A percentile compares a stretch with the other conserved stretches of the same genome.
phyloP scores from a whole-genome alignment of 2,797 vertebrate species.

The Liparis tanakae region DNA sequence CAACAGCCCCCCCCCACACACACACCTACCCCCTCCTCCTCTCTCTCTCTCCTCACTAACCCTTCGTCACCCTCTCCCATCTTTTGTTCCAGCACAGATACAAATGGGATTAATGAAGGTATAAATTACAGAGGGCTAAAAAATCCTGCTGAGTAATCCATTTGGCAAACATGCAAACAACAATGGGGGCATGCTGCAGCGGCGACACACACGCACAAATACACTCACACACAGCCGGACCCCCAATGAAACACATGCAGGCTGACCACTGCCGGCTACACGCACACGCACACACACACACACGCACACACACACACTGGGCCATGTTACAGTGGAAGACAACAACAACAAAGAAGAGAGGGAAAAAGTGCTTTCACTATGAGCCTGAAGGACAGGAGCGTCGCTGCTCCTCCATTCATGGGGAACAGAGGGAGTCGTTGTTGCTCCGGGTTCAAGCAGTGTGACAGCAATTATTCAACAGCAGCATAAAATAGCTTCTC shows the following conservation, averaged over 20 bases:
- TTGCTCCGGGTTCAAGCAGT: slow-evolving; percentile 34
- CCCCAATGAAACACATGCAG: slow-evolving; percentile 10
- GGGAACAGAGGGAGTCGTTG: slow-evolving; percentile 44
- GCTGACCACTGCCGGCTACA: slow-evolving; percentile 42
- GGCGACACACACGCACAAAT: slow-evolving; percentile 42
- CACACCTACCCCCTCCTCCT: not conserved
- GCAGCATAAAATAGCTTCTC: slow-evolving; percentile 13
- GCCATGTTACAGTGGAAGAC: slow-evolving; percentile 19
- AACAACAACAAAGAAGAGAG: not conserved
- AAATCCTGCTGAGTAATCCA: slow-evolving; percentile 82
- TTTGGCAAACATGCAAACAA: slow-evolving; percentile 79
- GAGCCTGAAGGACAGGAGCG: slow-evolving; percentile 27
- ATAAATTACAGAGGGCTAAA: slow-evolving; percentile 81
- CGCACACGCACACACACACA: too few species aligned
- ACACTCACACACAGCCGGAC: slow-evolving; percentile 36
- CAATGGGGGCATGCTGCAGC: slow-evolving; percentile 62
- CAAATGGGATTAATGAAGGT: slow-evolving; percentile 83
- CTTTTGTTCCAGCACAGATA: slow-evolving; percentile 80
- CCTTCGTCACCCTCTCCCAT: slow-evolving; percentile 60
- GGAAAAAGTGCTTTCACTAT: slow-evolving; percentile 31
- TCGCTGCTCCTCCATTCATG: slow-evolving; percentile 28
- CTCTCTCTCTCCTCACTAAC: slow-evolving; percentile 18
- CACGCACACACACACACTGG: not conserved
- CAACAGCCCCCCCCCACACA: slow-evolving; percentile 15
- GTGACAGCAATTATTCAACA: slow-evolving; percentile 25